Conservation (phyloP, 2,888 invertebrate species). For the Lasioglossum calceatum region DNA sequence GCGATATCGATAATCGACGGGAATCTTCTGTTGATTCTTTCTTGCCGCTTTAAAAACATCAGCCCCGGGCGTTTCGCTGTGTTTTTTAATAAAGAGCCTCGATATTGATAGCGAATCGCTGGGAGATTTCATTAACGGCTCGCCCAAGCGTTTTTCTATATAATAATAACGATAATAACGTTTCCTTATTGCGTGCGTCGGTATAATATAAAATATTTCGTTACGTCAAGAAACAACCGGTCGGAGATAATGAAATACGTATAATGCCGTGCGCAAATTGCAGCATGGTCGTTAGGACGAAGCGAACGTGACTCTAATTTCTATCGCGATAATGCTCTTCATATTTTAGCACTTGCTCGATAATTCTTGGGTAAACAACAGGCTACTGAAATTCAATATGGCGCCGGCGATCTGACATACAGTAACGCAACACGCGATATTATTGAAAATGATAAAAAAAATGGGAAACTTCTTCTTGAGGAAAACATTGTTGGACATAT, state of each 20-base stretch:
- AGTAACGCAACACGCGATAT: too few relatives aligned
- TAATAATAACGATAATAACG: not conserved
- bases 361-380: not conserved
- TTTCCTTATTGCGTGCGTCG: not conserved
- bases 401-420: not conserved
- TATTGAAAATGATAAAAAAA: too few relatives aligned
- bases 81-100: conserved; percentile 70
- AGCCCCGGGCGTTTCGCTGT: conserved; percentile 65
- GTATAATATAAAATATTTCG: not conserved
- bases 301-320: not conserved
- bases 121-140: conserved; percentile 26
- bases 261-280: not conserved
- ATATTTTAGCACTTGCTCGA: not conserved
- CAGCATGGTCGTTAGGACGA: too few relatives aligned
- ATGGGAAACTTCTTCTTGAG: too few relatives aligned
- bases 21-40: conserved; percentile 67
- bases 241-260: not conserved
- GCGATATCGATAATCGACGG: conserved; percentile 77
- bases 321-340: not conserved
- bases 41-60: conserved; percentile 64
- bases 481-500: too few relatives aligned
- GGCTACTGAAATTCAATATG: not conserved
- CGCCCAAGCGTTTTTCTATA: not conserved
- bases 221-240: not conserved
- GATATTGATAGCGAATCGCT: conserved; percentile 33